phyloP scores from a whole-genome alignment of 92 coral and sea anemone species.

The Heliopora coerulea region DNA sequence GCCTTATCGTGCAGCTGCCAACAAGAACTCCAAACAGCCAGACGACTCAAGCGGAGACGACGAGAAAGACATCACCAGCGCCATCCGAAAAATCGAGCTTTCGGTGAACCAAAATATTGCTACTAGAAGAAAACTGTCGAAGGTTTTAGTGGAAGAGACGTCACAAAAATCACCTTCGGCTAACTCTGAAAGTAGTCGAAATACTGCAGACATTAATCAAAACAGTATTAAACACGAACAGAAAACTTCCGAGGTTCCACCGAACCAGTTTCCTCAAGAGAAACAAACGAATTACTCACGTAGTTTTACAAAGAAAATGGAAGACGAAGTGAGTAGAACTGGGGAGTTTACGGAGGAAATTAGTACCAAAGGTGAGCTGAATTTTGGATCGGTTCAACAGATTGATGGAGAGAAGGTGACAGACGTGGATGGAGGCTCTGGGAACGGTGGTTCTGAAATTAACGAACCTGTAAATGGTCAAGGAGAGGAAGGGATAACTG shows the following conservation, averaged over 20 bases:
- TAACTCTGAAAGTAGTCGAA: neutral
- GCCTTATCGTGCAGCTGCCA: conserved; percentile 26
- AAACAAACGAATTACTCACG: neutral
- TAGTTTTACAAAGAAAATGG: neutral
- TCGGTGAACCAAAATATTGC: conserved; percentile 54
- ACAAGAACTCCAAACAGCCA: conserved; percentile 4
- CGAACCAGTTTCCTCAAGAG: neutral
- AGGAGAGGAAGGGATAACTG: neutral
- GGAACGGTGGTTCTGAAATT: neutral
- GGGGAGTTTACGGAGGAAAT: conserved; percentile 4
- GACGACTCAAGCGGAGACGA: conserved; percentile 51
- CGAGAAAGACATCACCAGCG: conserved; percentile 78
- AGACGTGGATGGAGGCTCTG: neutral
- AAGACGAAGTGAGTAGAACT: neutral
- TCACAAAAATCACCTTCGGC: conserved; percentile 18
- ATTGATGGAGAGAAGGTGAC: conserved; percentile 2
- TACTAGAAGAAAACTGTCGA: conserved; percentile 54
- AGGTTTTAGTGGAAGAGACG: conserved; percentile 62
- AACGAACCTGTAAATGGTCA: neutral
- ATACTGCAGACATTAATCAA: conserved; percentile 35
- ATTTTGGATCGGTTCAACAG: neutral
- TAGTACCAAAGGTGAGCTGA: conserved; percentile 12
- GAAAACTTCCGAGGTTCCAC: neutral
- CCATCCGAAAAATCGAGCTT: conserved; percentile 72
- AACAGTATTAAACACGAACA: conserved; percentile 11